Conservation (phyloP, 2,113 vertebrate species). For the Antechinus flavipes region DNA sequence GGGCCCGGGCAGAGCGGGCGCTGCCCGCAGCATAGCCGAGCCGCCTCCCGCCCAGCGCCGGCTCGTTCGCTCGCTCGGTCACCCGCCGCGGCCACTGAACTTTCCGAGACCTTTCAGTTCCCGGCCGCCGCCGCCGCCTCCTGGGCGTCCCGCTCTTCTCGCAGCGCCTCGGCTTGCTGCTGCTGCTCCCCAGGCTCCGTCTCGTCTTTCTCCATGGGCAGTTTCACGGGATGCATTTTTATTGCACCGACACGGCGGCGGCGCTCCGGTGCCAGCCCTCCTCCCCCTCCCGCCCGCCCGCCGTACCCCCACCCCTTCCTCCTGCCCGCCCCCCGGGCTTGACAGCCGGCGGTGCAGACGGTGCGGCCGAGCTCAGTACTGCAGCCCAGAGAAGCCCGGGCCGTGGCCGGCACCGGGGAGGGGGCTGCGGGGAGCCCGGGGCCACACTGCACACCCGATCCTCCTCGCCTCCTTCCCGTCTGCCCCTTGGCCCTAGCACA, state of each 20-base stretch:
- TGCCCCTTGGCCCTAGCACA: background rate
- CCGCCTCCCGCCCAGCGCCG: slow-evolving; percentile 37
- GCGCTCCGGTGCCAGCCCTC: slow-evolving; percentile 76
- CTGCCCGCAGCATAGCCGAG: slow-evolving; percentile 70
- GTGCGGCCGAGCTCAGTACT: slow-evolving; percentile 22
- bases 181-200: slow-evolving; percentile 53
- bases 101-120: slow-evolving; percentile 74
- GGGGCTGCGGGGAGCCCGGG: background rate
- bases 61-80: slow-evolving; percentile 1
- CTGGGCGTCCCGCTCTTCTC: slow-evolving; percentile 58
- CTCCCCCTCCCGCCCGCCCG: slow-evolving; percentile 67
- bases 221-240: slow-evolving; percentile 81
- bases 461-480: background rate
- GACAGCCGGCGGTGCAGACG: slow-evolving; percentile 70
- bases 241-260: slow-evolving; percentile 77
- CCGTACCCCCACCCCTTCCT: slow-evolving; percentile 60
- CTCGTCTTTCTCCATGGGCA: slow-evolving; percentile 73
- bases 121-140: slow-evolving; percentile 61
- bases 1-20: slow-evolving; percentile 63
- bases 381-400: background rate
- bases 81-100: slow-evolving; percentile 59
- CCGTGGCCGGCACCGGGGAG: background rate
- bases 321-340: slow-evolving; percentile 48
- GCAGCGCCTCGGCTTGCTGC: slow-evolving; percentile 11
- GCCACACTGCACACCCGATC: background rate